A percentile compares a stretch with the other conserved stretches of the same genome.
phyloP scores from a whole-genome alignment of 64 coral and sea anemone species.

The Montipora cactus region DNA sequence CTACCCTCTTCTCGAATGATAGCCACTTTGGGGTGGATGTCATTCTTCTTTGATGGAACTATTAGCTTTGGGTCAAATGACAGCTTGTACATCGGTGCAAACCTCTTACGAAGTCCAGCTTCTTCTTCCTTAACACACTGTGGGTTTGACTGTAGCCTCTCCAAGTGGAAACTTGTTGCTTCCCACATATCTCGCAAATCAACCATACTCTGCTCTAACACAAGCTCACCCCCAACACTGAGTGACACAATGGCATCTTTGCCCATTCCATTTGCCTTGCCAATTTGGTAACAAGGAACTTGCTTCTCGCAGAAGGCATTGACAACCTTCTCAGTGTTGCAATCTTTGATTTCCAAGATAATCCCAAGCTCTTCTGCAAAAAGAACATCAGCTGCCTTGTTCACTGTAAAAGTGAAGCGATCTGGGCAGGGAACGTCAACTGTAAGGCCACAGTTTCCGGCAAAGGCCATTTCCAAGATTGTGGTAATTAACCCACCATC shows the following conservation, averaged over 20 bases:
- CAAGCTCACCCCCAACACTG: constrained; percentile 65
- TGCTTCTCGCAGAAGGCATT: constrained; percentile 41
- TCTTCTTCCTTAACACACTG: constrained; percentile 88
- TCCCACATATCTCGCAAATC: constrained; percentile 92
- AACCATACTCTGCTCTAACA: constrained; percentile 93
- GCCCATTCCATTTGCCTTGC: constrained; percentile 66
- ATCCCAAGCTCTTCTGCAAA: constrained; percentile 97
- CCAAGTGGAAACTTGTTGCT: constrained; percentile 96
- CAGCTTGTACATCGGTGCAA: constrained; percentile 81
- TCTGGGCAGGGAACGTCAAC: constrained; percentile 54
- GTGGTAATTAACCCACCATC: constrained; percentile 92
- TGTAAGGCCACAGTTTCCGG: constrained; percentile 91
- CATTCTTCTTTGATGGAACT: neutral
- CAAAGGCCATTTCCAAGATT: constrained; percentile 97
- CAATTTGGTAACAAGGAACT: constrained; percentile 76
- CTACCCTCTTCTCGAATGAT: constrained; percentile 97
- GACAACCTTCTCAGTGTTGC: constrained; percentile 72
- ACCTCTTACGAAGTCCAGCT: constrained; percentile 69
- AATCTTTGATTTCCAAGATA: constrained; percentile 79
- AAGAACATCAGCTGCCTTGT: constrained; percentile 66
- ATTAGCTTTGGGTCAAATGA: constrained; percentile 69
- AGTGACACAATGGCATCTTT: constrained; percentile 69
- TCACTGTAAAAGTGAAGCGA: constrained; percentile 9
- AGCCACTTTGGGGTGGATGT: constrained; percentile 77
- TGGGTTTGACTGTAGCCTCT: constrained; percentile 86